These are phyloP conservation scores for Clarias macrocephalus DNA, from an alignment of 2,113 vertebrate species.

Conservation along the genomic window DNA sequence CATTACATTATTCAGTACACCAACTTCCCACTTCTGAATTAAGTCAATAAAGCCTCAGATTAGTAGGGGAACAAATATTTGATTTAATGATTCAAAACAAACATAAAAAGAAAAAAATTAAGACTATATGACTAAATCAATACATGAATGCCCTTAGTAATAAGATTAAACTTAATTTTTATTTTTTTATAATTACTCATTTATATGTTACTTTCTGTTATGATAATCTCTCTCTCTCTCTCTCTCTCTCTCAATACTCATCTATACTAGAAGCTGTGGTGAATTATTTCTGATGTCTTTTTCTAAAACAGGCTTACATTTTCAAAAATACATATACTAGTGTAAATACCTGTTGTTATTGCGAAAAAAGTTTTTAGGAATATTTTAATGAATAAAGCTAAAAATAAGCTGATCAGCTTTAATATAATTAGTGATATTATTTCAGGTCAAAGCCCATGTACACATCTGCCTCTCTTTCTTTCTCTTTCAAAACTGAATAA, in stretches of 20 bases:
- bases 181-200: neutral
- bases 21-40: neutral
- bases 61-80: neutral
- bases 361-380: too few species aligned
- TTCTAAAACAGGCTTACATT: too few species aligned
- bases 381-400: too few species aligned
- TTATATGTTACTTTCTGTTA: neutral
- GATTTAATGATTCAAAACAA: neutral
- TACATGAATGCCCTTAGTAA: neutral
- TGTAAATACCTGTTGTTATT: too few species aligned
- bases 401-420: too few species aligned
- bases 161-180: neutral
- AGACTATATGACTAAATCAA: neutral
- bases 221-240: neutral
- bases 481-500: too few species aligned
- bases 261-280: neutral
- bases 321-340: too few species aligned
- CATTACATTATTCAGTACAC: neutral
- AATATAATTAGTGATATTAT: too few species aligned
- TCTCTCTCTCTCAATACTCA: neutral
- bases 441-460: too few species aligned
- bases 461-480: too few species aligned
- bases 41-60: neutral
- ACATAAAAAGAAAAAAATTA: neutral
- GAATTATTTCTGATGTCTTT: too few species aligned